phyloP scores from a whole-genome alignment of 1,140 invertebrate species.

The Anastatus disparis region DNA sequence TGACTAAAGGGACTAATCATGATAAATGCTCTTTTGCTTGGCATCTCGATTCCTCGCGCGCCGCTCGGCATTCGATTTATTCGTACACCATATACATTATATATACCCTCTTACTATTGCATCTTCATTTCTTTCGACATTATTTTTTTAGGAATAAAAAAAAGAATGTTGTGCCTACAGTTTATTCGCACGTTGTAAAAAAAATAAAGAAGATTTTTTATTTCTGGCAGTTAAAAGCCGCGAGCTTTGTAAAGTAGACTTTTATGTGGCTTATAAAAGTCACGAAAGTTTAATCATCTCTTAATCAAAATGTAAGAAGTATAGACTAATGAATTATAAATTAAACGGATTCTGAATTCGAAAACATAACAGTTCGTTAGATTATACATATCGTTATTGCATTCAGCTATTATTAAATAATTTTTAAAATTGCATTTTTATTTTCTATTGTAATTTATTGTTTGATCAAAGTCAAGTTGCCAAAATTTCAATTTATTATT shows the following conservation, averaged over 20 bases:
- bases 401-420: too few species aligned
- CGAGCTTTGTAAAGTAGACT: background rate
- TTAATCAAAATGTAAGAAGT: background rate
- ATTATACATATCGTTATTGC: too few species aligned
- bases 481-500: too few species aligned
- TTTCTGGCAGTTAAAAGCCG: background rate
- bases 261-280: background rate
- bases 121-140: background rate
- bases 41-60: slow-evolving; percentile 18
- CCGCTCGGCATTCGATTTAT: slow-evolving; percentile 11
- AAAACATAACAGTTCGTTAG: too few species aligned
- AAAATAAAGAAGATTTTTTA: too few species aligned
- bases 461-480: too few species aligned
- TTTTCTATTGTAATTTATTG: too few species aligned
- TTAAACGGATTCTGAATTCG: too few species aligned
- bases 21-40: slow-evolving; percentile 60
- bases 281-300: background rate
- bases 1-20: slow-evolving; percentile 66
- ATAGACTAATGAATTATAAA: too few species aligned
- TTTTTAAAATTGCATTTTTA: too few species aligned
- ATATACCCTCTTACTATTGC: background rate
- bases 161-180: background rate
- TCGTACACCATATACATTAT: background rate
- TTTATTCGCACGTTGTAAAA: background rate
- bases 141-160: too few species aligned